phyloP scores from a whole-genome alignment of 2,113 vertebrate genomes.

The Guaruba guarouba region DNA sequence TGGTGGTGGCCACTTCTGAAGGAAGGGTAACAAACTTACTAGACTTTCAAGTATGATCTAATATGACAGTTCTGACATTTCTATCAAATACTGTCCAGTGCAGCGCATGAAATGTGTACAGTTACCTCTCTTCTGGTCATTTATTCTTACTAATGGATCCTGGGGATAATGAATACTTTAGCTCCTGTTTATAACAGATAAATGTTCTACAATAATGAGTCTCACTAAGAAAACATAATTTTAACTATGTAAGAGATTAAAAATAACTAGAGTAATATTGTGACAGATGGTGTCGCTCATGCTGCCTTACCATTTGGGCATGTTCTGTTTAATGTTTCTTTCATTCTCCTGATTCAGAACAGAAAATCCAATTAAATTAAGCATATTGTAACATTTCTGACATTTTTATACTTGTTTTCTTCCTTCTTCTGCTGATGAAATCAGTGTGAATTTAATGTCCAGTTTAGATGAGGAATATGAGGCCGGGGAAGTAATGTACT shows the following conservation, averaged over 20 bases:
- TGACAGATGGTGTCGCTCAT: slow-evolving; percentile 72
- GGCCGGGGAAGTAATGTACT: neutral
- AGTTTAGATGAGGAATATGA: neutral
- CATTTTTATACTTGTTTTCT: slow-evolving; percentile 35
- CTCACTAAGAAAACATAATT: slow-evolving; percentile 63
- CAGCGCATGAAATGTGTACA: neutral
- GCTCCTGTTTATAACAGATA: slow-evolving; percentile 42
- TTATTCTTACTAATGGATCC: neutral
- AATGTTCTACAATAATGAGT: slow-evolving; percentile 42
- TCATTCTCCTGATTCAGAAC: slow-evolving; percentile 61
- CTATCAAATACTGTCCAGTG: neutral
- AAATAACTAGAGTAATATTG: slow-evolving; percentile 74
- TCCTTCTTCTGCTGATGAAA: slow-evolving; percentile 10
- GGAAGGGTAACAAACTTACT: neutral
- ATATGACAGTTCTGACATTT: neutral
- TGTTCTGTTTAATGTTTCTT: slow-evolving; percentile 61
- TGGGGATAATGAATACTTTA: slow-evolving; percentile 14
- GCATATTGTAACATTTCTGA: slow-evolving; percentile 29
- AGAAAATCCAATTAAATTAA: slow-evolving; percentile 68
- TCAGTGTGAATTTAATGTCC: neutral
- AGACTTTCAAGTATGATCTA: neutral
- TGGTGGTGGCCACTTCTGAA: neutral
- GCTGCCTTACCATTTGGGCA: slow-evolving; percentile 68
- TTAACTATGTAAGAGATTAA: slow-evolving; percentile 67
- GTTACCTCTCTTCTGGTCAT: neutral